Base-by-base conservation (phyloP, 2,888 invertebrate genomes). In the Sinotaia quadrata region DNA sequence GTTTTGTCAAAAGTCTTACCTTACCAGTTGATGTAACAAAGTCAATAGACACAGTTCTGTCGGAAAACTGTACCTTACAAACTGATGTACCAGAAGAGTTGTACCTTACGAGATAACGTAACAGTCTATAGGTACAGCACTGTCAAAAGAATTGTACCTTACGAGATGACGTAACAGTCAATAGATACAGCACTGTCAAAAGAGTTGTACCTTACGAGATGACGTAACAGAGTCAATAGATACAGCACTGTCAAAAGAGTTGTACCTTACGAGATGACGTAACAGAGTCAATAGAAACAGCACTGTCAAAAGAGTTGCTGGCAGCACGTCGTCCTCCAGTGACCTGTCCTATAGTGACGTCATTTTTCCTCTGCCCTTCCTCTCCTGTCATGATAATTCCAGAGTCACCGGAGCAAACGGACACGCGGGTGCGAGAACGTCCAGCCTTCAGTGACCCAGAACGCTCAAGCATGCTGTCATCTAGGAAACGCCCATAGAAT, bases 1-100 rank as follows among this genome's bases (percentile, higher is more conserved):
- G 76, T 78, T 73, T 79, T 81, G 61, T 80, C 81, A 54, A 81
- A 81, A 0, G 81, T 80, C 59, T 78, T 76, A 52, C 77, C n/a
- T n/a, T n/a, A n/a, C n/a, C n/a, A n/a, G n/a, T n/a, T n/a, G n/a
- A n/a, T n/a, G n/a, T n/a, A n/a, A n/a, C n/a, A n/a, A n/a, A n/a
- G n/a, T n/a, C n/a, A n/a, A n/a, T n/a, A n/a, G n/a, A n/a, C n/a
- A n/a, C n/a, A n/a, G n/a, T n/a, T n/a, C n/a, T n/a, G n/a, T n/a
- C n/a, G n/a, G n/a, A n/a, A n/a, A n/a, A n/a, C n/a, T n/a, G n/a
- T n/a, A n/a, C n/a, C n/a, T n/a, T n/a, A n/a, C n/a, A n/a, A n/a
- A n/a, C n/a, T n/a, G n/a, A n/a, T n/a, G n/a, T n/a, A n/a, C n/a
- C n/a, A n/a, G 80, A 47, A 18, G 2, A 18, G 47, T 21, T 0